Conservation (phyloP, 2,797 vertebrate genomes). For the Paguma larvata region DNA sequence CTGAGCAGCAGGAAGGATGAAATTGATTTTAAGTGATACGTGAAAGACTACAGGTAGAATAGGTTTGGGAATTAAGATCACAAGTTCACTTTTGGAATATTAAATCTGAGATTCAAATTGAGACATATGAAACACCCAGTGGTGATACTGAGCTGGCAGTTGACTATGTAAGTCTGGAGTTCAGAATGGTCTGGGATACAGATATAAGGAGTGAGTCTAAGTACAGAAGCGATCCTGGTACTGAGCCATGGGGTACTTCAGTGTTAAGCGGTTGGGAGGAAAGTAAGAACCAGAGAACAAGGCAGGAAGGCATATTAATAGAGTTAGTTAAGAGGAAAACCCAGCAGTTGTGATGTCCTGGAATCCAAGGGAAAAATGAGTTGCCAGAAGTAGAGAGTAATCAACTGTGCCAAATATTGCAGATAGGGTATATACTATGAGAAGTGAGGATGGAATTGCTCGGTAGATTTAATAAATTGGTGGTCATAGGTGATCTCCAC, state of each 20-base stretch:
- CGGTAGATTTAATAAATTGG: background rate
- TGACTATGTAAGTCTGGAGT: background rate
- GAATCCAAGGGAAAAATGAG: background rate
- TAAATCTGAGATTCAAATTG: background rate
- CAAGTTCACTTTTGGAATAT: background rate
- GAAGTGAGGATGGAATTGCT: background rate
- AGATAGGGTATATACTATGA: background rate
- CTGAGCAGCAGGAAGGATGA: background rate
- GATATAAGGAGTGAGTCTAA: background rate
- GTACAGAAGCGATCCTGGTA: background rate
- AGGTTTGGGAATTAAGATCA: background rate
- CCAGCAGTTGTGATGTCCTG: background rate
- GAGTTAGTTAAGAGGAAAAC: background rate
- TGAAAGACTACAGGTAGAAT: background rate
- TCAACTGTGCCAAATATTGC: background rate
- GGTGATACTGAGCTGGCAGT: background rate
- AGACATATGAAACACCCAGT: background rate
- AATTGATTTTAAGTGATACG: background rate
- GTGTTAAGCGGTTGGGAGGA: background rate
- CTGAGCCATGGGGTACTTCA: background rate
- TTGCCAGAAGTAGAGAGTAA: background rate
- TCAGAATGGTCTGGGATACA: background rate
- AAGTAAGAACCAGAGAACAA: background rate
- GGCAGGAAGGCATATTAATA: background rate
- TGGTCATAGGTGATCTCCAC: background rate